Base-by-base conservation (phyloP, 2,797 vertebrate genomes). In the Delichon dasypus region DNA sequence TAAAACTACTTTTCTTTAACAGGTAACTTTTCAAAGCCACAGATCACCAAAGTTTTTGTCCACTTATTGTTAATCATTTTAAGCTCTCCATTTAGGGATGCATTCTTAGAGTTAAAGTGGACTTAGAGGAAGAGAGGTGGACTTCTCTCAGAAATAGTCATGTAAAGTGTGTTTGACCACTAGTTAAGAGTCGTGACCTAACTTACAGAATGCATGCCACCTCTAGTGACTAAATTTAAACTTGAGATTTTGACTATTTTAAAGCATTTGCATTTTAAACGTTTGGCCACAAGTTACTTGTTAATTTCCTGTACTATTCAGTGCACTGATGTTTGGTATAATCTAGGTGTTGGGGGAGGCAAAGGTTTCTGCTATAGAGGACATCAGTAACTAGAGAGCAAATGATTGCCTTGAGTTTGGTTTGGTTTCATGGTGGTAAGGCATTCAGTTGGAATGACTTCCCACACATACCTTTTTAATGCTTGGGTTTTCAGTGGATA, bases 381-480 rank as follows among this genome's bases (percentile, higher is more conserved):
- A 26, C 70, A 71, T 53, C 23, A 14, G 64, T 81, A 88, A 71
- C 66, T 78, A 34, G 65, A 72, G 75, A 82, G 53, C 51, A 90
- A 93, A 76, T 75, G 40, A 66, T 81, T 91, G 62, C 76, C 51
- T 91, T 38, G 27, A 64, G 22, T 89, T 91, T 54, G 76, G 42
- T 94, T 91, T 93, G 36, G 62, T 73, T 94, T 90, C 61, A 5
- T 34, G 44, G 38, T 89, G 75, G 32, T 60, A 80, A 86, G 61
- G 79, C 42, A 64, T 85, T 94, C 78, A 83, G 40, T 44, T 94
- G 81, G 81, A 93, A 85, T 65, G 48, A n/a, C 72, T 88, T 87
- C 78, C 65, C 85, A 1, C 95, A 48, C 91, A 80, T 53, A 75
- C 45, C 21, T 78, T 91, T 94, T 80, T 78, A 78, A 83, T 89